Conservation (phyloP, 2,888 invertebrate genomes). For the Aelia acuminata region DNA sequence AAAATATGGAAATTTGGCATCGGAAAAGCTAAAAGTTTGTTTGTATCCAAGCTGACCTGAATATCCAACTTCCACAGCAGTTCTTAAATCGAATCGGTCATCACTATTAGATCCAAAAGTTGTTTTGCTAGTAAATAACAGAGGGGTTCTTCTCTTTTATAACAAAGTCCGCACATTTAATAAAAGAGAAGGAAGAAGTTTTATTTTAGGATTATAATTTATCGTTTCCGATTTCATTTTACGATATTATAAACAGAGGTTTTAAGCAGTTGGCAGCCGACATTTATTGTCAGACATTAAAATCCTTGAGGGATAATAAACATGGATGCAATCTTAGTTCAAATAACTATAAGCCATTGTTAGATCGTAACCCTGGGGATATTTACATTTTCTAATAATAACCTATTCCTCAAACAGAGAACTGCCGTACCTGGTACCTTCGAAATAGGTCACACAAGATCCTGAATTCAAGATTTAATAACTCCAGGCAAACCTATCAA, state of each 20-base stretch:
- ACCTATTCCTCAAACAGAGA: background rate
- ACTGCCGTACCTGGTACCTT: background rate
- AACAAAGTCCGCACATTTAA: background rate
- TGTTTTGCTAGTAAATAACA: background rate
- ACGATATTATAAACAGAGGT: background rate
- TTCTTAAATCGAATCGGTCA: conserved; percentile 3
- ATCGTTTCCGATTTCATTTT: background rate
- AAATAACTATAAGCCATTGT: background rate
- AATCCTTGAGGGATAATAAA: background rate
- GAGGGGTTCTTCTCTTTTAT: background rate
- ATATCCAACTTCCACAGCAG: background rate
- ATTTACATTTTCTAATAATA: conserved; percentile 25
- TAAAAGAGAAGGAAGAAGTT: background rate
- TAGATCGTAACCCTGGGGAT: background rate
- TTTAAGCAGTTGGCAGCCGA: background rate
- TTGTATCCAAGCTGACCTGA: background rate
- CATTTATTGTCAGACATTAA: background rate
- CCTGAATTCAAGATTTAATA: background rate
- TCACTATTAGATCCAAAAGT: background rate
- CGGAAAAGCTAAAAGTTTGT: background rate
- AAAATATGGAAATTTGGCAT: background rate
- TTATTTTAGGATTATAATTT: background rate
- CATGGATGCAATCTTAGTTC: background rate
- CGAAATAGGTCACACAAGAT: background rate
- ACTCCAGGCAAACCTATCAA: background rate